Evolutionary conservation across 2,113 vertebrate genomes (phyloP).

Genomic region (Plecturocebus donacophilus): DNA sequence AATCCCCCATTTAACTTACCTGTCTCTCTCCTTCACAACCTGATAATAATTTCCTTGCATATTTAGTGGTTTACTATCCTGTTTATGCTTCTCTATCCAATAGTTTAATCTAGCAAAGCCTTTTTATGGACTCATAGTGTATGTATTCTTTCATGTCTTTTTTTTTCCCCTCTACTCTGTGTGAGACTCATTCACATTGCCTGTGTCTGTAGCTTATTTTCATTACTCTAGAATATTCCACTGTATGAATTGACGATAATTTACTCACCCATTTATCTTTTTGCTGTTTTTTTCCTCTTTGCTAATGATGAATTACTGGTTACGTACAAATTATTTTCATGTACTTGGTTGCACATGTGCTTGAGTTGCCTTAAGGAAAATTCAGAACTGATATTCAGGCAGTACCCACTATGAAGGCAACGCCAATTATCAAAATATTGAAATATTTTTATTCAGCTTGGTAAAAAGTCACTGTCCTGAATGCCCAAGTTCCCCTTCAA

Average conservation of each 20-base stretch:
- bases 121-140: not conserved
- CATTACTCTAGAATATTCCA: not conserved
- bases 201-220: not conserved
- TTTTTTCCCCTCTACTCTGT: not conserved
- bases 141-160: not conserved
- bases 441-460: not conserved
- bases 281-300: not conserved
- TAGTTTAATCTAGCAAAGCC: not conserved
- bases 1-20: not conserved
- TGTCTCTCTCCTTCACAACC: not conserved
- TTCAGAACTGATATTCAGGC: not conserved
- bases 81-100: not conserved
- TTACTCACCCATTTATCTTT: not conserved
- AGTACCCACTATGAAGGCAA: not conserved
- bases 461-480: not conserved
- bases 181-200: not conserved
- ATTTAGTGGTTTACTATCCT: not conserved
- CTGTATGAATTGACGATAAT: not conserved
- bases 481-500: not conserved
- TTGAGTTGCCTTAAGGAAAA: not conserved
- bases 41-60: not conserved
- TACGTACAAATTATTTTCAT: not conserved
- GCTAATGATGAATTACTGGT: not conserved
- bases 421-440: not conserved
- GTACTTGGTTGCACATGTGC: not conserved